Conservation (phyloP, 2,113 vertebrate genomes). For the Grammomys dolichurus region DNA sequence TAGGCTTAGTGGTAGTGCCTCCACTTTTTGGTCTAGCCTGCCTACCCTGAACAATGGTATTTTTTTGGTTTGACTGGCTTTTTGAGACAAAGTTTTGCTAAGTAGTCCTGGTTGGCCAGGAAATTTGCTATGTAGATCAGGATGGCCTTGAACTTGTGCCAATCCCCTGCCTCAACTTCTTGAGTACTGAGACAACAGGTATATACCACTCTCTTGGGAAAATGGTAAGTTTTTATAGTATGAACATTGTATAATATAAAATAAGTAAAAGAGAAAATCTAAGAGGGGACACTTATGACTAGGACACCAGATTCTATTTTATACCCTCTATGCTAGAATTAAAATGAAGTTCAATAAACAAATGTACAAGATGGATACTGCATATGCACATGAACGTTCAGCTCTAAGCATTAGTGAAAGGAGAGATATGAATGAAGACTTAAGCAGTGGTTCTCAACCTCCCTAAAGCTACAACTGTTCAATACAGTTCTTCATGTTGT, state of each 20-base stretch:
- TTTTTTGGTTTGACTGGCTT: not conserved
- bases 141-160: not conserved
- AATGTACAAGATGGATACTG: not conserved
- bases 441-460: not conserved
- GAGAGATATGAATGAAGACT: not conserved
- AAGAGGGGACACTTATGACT: not conserved
- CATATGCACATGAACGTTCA: not conserved
- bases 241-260: not conserved
- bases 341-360: constrained; percentile 24
- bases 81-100: not conserved
- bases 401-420: not conserved
- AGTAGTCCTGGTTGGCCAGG: not conserved
- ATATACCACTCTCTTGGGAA: not conserved
- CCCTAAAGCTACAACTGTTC: not conserved
- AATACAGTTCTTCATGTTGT: not conserved
- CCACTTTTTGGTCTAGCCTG: not conserved
- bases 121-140: not conserved
- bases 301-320: constrained; percentile 10
- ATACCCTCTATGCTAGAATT: not conserved
- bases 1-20: not conserved
- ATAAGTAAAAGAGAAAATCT: not conserved
- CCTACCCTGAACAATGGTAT: not conserved
- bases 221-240: not conserved
- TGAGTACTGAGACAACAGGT: not conserved
- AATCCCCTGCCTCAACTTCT: not conserved